phyloP scores from a whole-genome alignment of 2,888 invertebrate genomes.

The Pseudococcus longispinus region DNA sequence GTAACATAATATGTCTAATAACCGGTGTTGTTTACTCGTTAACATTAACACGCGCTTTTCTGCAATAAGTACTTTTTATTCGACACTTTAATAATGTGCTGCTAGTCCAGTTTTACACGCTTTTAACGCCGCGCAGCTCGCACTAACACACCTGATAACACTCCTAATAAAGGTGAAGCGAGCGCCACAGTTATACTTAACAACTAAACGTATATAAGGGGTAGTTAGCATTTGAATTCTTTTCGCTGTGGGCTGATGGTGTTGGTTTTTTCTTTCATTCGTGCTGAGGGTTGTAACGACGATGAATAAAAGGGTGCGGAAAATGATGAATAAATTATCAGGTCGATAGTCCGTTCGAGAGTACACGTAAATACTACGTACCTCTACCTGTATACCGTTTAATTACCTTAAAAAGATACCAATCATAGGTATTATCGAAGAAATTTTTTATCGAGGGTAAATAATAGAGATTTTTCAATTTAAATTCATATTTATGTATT shows the following conservation, averaged over 20 bases:
- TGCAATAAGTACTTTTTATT: conserved; percentile 45
- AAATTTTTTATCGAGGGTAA: too few relatives aligned
- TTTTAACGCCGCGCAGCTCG: conserved; percentile 5
- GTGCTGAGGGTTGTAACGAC: not conserved
- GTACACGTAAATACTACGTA: not conserved
- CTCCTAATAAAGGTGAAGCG: not conserved
- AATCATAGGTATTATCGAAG: not conserved
- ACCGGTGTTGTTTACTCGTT: conserved; percentile 46
- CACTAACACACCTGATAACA: conserved; percentile 17
- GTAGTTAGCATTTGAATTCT: conserved; percentile 29
- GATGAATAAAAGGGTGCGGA: not conserved
- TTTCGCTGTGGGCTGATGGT: not conserved
- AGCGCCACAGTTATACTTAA: not conserved
- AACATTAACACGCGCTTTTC: conserved; percentile 43
- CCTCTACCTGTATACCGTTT: not conserved
- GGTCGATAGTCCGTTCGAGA: not conserved
- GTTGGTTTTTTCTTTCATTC: not conserved
- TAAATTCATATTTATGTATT: too few relatives aligned
- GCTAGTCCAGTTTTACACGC: conserved; percentile 41
- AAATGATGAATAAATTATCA: conserved; percentile 28
- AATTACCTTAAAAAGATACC: not conserved
- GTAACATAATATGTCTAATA: conserved; percentile 42
- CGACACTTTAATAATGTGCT: conserved; percentile 30
- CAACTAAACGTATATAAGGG: not conserved
- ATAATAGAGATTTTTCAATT: too few relatives aligned